Conservation (phyloP, 35 echinoderm and acorn worm species). For the Ophioderma brevispina region DNA sequence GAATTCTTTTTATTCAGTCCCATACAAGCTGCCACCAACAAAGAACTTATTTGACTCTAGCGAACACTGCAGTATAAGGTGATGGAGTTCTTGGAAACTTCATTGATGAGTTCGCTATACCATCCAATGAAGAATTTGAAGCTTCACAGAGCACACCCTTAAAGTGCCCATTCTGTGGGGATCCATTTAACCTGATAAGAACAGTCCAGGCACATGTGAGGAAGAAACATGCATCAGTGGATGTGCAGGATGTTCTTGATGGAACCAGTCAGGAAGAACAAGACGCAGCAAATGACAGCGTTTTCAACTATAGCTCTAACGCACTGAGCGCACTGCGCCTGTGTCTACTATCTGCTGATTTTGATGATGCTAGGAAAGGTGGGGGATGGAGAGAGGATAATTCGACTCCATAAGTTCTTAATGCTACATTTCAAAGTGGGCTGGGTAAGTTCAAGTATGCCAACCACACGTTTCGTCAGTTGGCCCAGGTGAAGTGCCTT, state of each 20-base stretch:
- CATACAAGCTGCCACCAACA: slow-evolving; percentile 12
- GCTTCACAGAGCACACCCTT: neutral
- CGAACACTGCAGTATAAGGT: neutral
- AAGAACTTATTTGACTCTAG: slow-evolving; percentile 31
- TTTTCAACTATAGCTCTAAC: slow-evolving; percentile 46
- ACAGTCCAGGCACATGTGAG: neutral
- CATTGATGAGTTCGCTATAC: neutral
- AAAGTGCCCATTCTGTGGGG: neutral
- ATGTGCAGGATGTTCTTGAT: too few species aligned
- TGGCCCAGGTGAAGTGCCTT: slow-evolving; percentile 48
- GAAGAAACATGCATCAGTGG: neutral
- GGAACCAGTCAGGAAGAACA: neutral
- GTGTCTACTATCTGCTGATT: slow-evolving; percentile 16
- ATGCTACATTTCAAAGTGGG: slow-evolving; percentile 54
- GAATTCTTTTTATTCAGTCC: slow-evolving; percentile 57
- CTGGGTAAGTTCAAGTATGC: slow-evolving; percentile 34
- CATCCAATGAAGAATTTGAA: neutral
- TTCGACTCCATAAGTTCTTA: slow-evolving; percentile 59
- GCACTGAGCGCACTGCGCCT: slow-evolving; percentile 40
- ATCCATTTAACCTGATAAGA: neutral
- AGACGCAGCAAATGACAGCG: neutral
- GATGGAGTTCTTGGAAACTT: neutral
- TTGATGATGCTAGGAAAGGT: slow-evolving; percentile 54
- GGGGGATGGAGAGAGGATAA: slow-evolving; percentile 32
- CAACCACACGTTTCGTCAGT: slow-evolving; percentile 22